Percentiles rank a stretch among this genome's conserved stretches.
Evolutionary conservation across 92 coral and sea anemone species (phyloP).

Genomic region (Porites lobata): DNA sequence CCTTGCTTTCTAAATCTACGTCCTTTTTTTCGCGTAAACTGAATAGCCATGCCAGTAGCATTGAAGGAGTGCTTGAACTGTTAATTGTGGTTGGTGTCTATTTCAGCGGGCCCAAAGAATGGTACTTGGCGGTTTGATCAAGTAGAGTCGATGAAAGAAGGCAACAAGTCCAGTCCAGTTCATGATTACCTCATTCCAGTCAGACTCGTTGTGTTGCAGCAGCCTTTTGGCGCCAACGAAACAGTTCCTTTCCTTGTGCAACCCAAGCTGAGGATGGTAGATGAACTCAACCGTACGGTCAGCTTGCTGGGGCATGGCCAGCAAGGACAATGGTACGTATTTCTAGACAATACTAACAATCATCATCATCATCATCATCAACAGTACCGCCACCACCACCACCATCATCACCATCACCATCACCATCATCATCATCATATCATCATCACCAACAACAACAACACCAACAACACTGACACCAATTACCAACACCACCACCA

Average conservation of each 20-base stretch:
- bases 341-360: not conserved
- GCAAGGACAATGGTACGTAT: conserved; percentile 70
- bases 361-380: too few relatives aligned
- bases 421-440: too few relatives aligned
- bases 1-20: too few relatives aligned
- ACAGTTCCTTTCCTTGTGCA: conserved; percentile 78
- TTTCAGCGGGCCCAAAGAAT: conserved; percentile 75
- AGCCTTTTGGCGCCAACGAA: conserved; percentile 84
- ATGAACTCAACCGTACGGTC: conserved; percentile 71
- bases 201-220: conserved; percentile 52
- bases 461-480: too few relatives aligned
- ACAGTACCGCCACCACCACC: too few relatives aligned
- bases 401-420: too few relatives aligned
- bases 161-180: conserved; percentile 59
- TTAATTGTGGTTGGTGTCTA: not conserved
- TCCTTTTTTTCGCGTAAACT: too few relatives aligned
- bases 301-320: conserved; percentile 73
- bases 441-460: too few relatives aligned
- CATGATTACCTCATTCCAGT: conserved; percentile 68
- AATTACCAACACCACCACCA: too few relatives aligned
- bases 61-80: not conserved
- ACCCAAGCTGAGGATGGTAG: conserved; percentile 76
- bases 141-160: conserved; percentile 64
- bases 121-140: conserved; percentile 85
- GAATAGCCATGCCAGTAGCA: too few relatives aligned